Evolutionary conservation across 2,797 vertebrate genomes (phyloP), one percentile per base, ranked within the genome.

Genomic region (Hephaestus fuliginosus): DNA sequence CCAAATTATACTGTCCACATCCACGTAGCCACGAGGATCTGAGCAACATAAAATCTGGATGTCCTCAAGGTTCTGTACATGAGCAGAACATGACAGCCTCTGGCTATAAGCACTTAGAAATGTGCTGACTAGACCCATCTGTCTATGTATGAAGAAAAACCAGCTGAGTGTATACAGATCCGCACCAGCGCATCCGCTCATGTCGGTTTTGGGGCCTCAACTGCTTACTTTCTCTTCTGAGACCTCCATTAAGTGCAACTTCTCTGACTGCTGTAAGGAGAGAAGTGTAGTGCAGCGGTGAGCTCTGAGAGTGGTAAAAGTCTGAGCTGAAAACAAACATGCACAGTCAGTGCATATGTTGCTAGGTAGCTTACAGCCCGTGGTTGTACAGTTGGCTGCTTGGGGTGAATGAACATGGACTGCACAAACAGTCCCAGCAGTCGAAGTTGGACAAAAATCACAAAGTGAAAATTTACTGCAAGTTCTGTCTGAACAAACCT

Each of bases 1-100:
- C 53, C 12, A 70, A 74, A 70, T 74, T n/a, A 70, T 25, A 74
- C 55, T 76, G 46, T 76, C 18, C 44, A 66, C 22, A 10, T 51
- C 49, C 14, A n/a, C n/a, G 5, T 5, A 52, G 62, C 44, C 61
- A 67, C 48, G 13, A 70, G 13, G 48, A 55, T 28, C 20, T 66
- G 13, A 74, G 15, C 10, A 2, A n/a, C 53, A 30, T 10, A 2
- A 12, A 60, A 14, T 61, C 5, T 41, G 11, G 2, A 30, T 4
- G 48, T 60, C 11, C 11, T 44, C 1, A 13, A 22, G 30, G 6
- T 49, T 70, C 28, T 60, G 52, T 12, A 64, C 13, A 33, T 9
- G 22, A 20, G 39, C 2, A 22, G 25, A 64, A 12, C 46, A 44
- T 3, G 33, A 65, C 28, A 49, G 69, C 12, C 9, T 5, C 33